A percentile compares a stretch with the other conserved stretches of the same genome.
Evolutionary conservation across 2,797 vertebrate species (phyloP).

Genomic region (Falco rusticolus): DNA sequence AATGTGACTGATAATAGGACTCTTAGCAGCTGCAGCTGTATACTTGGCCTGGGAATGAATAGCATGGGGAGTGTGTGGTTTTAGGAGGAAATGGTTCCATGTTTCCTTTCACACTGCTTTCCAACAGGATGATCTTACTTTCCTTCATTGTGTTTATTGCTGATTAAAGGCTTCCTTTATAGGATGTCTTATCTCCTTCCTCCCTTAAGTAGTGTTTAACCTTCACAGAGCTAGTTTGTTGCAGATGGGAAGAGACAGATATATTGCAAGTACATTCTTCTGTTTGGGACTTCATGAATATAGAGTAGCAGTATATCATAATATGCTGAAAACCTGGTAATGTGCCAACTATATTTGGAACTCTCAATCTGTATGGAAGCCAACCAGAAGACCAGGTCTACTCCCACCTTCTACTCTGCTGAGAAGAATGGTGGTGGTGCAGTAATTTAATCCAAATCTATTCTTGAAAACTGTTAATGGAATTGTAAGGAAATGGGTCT

Average conservation of each 20-base stretch:
- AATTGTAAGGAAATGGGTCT: neutral
- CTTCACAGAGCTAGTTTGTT: constrained; percentile 1
- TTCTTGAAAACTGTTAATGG: neutral
- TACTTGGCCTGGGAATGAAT: neutral
- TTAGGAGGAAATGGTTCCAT: constrained; percentile 36
- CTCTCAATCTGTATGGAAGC: neutral
- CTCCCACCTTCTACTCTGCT: neutral
- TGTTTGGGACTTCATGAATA: neutral
- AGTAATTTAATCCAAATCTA: neutral
- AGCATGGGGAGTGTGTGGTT: neutral
- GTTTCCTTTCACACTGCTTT: constrained; percentile 36
- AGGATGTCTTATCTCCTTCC: constrained; percentile 3
- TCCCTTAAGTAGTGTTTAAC: neutral
- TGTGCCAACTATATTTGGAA: neutral
- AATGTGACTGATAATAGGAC: neutral
- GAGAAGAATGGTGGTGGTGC: neutral
- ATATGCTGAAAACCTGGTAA: neutral
- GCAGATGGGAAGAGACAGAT: neutral
- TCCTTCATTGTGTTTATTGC: constrained; percentile 40
- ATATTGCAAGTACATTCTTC: neutral
- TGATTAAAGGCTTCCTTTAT: constrained; percentile 34
- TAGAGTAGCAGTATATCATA: neutral
- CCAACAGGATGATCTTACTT: constrained; percentile 38
- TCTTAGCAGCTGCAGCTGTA: neutral
- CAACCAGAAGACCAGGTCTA: neutral